These are phyloP conservation scores for Suillia variegata DNA, from an alignment of 2,888 invertebrate genomes.

Conservation along the genomic window DNA sequence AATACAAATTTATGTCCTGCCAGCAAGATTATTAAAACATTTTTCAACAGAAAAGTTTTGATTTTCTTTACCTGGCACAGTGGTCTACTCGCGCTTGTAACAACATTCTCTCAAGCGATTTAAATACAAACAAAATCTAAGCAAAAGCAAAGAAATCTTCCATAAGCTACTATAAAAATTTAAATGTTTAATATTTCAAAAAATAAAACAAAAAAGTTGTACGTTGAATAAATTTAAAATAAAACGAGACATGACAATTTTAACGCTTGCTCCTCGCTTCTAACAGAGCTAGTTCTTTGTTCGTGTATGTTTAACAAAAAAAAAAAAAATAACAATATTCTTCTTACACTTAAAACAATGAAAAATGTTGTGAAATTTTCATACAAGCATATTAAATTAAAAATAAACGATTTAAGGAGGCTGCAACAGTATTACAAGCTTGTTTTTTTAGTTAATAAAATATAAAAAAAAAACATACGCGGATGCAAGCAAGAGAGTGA, in stretches of 20 bases:
- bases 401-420: conserved; percentile 46
- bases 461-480: conserved; percentile 17
- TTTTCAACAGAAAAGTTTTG: neutral
- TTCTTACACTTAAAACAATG: too few relatives aligned
- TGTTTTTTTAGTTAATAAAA: conserved; percentile 7
- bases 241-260: conserved; percentile 27
- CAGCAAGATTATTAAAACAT: too few relatives aligned
- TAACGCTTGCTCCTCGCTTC: conserved; percentile 21
- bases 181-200: conserved; percentile 12
- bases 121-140: conserved; percentile 19
- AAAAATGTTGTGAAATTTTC: neutral
- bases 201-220: conserved; percentile 14
- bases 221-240: conserved; percentile 20
- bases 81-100: too few relatives aligned
- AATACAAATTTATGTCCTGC: too few relatives aligned
- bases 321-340: too few relatives aligned
- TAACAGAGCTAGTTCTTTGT: conserved; percentile 19
- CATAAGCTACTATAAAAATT: conserved; percentile 16
- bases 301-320: conserved; percentile 16
- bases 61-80: too few relatives aligned
- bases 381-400: conserved; percentile 25
- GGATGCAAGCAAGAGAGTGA: neutral
- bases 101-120: too few relatives aligned
- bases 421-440: conserved; percentile 52
- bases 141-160: conserved; percentile 25